Percentiles rank a stretch among this genome's conserved stretches.
Conservation (phyloP, 2,888 invertebrate genomes). For the Pherbina coryleti region DNA sequence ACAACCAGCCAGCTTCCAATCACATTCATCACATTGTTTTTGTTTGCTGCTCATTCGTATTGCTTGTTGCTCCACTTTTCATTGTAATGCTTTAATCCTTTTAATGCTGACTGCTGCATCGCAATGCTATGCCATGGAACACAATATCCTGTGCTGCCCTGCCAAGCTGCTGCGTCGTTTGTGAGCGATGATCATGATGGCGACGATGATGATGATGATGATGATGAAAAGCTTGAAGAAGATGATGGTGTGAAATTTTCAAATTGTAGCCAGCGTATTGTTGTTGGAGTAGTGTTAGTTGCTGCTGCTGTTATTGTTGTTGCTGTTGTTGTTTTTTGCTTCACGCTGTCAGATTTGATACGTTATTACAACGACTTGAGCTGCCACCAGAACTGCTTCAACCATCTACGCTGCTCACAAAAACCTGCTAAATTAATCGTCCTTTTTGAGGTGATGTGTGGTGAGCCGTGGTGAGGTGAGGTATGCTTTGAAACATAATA, state of each 20-base stretch:
- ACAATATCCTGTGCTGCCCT: neutral
- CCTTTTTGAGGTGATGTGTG: too few relatives aligned
- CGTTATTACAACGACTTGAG: too few relatives aligned
- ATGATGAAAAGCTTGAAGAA: too few relatives aligned
- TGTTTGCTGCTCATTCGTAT: neutral
- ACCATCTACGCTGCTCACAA: neutral
- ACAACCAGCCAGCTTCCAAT: neutral
- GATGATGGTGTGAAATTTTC: too few relatives aligned
- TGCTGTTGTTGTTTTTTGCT: neutral
- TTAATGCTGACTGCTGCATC: too few relatives aligned
- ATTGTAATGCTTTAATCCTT: too few relatives aligned
- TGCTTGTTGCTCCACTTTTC: neutral
- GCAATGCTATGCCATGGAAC: neutral
- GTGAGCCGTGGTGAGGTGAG: too few relatives aligned
- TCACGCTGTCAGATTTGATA: neutral
- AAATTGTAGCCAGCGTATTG: neutral
- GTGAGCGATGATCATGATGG: neutral
- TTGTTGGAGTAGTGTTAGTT: neutral
- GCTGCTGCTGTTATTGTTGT: neutral
- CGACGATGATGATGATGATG: neutral
- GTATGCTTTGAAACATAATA: too few relatives aligned
- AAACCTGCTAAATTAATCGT: neutral
- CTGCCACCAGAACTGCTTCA: too few relatives aligned
- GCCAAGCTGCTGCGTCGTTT: neutral
- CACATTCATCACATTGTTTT: slow-evolving; percentile 3